phyloP scores from a whole-genome alignment of 2,797 vertebrate species.

The Tauraco hartlaubi region DNA sequence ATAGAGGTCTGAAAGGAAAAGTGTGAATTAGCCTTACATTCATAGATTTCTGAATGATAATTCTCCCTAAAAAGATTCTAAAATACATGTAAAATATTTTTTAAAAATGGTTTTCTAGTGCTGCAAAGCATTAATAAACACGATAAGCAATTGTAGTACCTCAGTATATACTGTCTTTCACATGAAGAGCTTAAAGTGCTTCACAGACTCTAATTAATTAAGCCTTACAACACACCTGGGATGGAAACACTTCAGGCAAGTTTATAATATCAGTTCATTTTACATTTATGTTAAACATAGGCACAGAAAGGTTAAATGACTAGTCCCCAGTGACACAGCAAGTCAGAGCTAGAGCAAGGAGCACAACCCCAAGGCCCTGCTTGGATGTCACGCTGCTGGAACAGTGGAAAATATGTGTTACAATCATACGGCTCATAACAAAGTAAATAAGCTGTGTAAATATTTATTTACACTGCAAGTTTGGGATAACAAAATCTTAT shows the following conservation, averaged over 20 bases:
- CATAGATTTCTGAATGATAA: not conserved
- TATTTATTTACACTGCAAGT: not conserved
- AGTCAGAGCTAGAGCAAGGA: not conserved
- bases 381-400: not conserved
- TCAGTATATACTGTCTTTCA: not conserved
- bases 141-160: not conserved
- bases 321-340: not conserved
- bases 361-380: not conserved
- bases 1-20: not conserved
- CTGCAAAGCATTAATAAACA: not conserved
- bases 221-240: slow-evolving; percentile 31
- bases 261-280: slow-evolving; percentile 38
- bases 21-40: not conserved
- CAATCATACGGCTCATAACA: not conserved
- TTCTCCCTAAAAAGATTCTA: not conserved
- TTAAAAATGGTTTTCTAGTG: not conserved
- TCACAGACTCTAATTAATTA: slow-evolving; percentile 39
- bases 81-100: not conserved
- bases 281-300: not conserved
- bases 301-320: slow-evolving; percentile 3
- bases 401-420: not conserved
- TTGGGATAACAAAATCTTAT: not conserved
- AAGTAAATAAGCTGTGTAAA: not conserved
- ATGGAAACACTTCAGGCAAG: not conserved
- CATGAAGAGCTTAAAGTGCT: not conserved